These are phyloP conservation scores for Campylorhamphus procurvoides DNA, from an alignment of 2,113 vertebrate species.

Conservation along the genomic window DNA sequence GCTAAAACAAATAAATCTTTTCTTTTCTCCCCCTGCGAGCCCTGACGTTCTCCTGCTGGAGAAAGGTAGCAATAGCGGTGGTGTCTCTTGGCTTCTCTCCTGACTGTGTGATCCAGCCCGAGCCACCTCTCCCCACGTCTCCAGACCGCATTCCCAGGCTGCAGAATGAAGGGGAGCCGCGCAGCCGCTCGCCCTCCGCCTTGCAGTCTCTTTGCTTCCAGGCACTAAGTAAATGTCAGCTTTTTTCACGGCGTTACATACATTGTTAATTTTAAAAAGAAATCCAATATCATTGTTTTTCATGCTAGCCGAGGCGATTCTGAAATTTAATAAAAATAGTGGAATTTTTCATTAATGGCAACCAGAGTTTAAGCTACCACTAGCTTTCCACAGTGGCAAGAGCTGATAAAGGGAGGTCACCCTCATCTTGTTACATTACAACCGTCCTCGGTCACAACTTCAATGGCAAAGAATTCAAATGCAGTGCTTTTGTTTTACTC, in stretches of 20 bases:
- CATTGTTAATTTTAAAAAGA: conserved; percentile 65
- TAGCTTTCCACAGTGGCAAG: neutral
- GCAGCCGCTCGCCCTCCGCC: neutral
- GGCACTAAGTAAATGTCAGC: conserved; percentile 68
- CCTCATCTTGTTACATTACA: neutral
- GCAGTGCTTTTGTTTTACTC: neutral
- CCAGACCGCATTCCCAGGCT: neutral
- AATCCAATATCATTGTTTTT: conserved; percentile 66
- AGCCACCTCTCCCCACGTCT: neutral
- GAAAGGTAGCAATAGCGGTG: neutral
- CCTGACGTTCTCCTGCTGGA: neutral
- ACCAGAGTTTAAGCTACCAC: neutral
- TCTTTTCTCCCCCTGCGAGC: neutral
- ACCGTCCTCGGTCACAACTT: neutral
- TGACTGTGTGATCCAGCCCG: neutral
- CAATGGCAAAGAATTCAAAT: neutral
- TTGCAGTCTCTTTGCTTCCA: conserved; percentile 45
- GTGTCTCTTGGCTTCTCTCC: conserved; percentile 44
- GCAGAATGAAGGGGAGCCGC: neutral
- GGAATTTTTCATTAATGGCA: conserved; percentile 54
- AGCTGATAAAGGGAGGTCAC: conserved; percentile 10
- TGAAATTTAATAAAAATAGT: conserved; percentile 64
- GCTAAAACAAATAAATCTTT: conserved; percentile 22
- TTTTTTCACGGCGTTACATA: conserved; percentile 51
- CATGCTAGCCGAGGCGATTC: conserved; percentile 30